phyloP scores from a whole-genome alignment of 2,888 invertebrate species.

The Alentia gelatinosa region DNA sequence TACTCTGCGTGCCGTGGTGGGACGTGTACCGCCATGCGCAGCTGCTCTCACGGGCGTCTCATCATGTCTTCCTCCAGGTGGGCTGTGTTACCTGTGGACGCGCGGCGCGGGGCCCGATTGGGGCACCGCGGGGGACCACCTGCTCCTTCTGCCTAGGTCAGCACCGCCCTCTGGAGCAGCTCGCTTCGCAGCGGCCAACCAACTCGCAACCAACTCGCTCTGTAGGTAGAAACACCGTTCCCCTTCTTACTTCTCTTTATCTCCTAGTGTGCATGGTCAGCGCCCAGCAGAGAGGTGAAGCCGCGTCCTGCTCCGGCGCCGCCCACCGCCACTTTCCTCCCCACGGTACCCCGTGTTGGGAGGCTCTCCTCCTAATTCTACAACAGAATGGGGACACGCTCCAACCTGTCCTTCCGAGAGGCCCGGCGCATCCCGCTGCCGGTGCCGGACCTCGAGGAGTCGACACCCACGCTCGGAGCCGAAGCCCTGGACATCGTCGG shows the following conservation, averaged over 20 bases:
- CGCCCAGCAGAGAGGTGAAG: not conserved
- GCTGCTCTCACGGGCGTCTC: not conserved
- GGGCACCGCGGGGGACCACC: not conserved
- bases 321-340: not conserved
- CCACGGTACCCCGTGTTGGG: no score
- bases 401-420: not conserved
- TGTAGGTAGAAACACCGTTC: not conserved
- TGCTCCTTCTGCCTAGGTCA: not conserved
- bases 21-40: not conserved
- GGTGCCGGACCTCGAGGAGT: not conserved
- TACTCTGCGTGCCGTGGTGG: not conserved
- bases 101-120: not conserved
- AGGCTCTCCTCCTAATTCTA: not conserved
- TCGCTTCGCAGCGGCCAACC: no score
- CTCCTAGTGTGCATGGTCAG: not conserved
- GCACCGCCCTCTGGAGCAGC: not conserved
- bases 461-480: conserved; percentile 19
- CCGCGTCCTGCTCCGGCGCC: not conserved
- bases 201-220: not conserved
- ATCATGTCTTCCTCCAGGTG: not conserved
- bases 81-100: not conserved
- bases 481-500: not conserved
- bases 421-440: conserved; percentile 33
- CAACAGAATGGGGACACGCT: not conserved
- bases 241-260: not conserved